Conservation (phyloP, 2,797 vertebrate genomes). For the Orientallactaga sibirica region DNA sequence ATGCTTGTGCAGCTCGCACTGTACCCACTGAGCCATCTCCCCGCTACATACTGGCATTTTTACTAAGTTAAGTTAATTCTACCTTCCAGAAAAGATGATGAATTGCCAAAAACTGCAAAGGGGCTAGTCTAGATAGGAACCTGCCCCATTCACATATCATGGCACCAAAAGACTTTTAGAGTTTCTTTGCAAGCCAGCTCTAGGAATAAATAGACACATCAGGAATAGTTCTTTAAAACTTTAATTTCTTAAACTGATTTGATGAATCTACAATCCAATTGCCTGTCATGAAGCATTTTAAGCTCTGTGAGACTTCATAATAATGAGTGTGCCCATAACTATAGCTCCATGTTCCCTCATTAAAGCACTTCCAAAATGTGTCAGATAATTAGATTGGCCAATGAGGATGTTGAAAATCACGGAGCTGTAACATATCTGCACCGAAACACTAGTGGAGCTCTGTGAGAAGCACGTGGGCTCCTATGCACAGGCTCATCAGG, state of each 20-base stretch:
- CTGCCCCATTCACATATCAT: neutral
- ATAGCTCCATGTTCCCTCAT: neutral
- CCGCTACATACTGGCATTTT: neutral
- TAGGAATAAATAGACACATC: neutral
- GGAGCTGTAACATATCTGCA: neutral
- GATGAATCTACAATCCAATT: neutral
- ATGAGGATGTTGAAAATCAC: neutral
- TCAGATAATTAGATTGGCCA: neutral
- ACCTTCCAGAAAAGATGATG: neutral
- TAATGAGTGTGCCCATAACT: neutral
- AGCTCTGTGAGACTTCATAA: neutral
- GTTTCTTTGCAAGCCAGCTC: constrained; percentile 10
- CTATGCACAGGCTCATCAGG: neutral
- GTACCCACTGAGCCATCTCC: too few species aligned
- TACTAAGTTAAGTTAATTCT: neutral
- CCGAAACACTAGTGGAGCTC: constrained; percentile 35
- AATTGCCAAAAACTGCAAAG: neutral
- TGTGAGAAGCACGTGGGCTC: neutral
- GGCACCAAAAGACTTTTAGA: neutral
- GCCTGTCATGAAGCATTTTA: neutral
- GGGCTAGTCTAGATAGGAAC: neutral
- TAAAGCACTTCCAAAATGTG: constrained; percentile 27
- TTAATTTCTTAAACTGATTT: constrained; percentile 54
- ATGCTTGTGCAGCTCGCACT: too few species aligned
- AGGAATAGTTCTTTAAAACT: neutral